Evolutionary conservation across 2,113 vertebrate species (phyloP).

Genomic region (Meleagris gallopavo): DNA sequence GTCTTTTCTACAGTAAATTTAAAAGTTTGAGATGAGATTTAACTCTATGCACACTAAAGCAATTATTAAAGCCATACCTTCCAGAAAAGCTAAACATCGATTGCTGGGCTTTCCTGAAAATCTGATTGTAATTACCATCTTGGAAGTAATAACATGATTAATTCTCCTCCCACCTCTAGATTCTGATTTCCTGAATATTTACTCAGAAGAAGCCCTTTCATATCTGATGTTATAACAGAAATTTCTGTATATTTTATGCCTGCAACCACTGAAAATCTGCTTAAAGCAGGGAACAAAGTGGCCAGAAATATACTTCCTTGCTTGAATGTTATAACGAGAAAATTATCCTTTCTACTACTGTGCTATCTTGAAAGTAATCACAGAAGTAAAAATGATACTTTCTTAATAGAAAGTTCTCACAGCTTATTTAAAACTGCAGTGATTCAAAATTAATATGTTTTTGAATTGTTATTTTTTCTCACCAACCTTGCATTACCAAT

Average conservation of each 20-base stretch:
- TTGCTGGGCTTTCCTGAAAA: neutral
- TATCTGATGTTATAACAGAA: neutral
- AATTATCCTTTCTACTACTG: neutral
- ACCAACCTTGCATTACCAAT: neutral
- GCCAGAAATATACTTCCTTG: neutral
- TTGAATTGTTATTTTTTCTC: neutral
- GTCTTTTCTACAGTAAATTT: neutral
- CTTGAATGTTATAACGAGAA: neutral
- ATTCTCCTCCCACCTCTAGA: neutral
- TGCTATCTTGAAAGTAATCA: neutral
- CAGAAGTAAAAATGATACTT: neutral
- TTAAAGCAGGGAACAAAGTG: neutral
- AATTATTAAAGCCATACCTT: neutral
- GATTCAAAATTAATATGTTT: neutral
- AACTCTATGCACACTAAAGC: neutral
- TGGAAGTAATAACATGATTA: neutral
- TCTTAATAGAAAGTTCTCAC: neutral
- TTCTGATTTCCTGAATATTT: neutral
- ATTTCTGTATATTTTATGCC: neutral
- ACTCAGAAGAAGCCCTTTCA: neutral
- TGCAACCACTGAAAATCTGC: neutral
- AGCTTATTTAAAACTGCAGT: neutral
- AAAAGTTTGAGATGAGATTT: neutral
- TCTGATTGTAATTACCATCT: neutral
- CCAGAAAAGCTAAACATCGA: neutral